Evolutionary conservation across 35 echinoderm and acorn worm species (phyloP).

Genomic region (Ophiothrix spiculata): DNA sequence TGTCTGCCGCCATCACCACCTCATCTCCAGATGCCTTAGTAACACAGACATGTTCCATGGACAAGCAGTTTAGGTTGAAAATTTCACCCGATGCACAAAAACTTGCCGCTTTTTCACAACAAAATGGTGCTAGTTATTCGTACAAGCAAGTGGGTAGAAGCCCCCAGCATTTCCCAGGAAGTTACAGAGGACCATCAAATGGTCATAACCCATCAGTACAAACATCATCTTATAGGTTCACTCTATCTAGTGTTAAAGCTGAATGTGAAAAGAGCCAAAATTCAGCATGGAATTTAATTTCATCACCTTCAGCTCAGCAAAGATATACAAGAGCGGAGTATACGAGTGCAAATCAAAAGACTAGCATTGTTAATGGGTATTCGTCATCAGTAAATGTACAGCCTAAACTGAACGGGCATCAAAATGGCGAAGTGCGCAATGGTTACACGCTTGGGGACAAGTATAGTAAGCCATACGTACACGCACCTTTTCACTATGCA

Average conservation of each 20-base stretch:
- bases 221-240: neutral
- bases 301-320: neutral
- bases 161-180: neutral
- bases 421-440: constrained; percentile 22
- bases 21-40: neutral
- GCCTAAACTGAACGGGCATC: neutral
- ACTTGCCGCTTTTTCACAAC: neutral
- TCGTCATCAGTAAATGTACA: neutral
- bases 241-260: neutral
- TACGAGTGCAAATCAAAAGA: neutral
- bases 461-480: constrained; percentile 79
- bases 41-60: neutral
- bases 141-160: neutral
- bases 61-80: neutral
- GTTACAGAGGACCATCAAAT: neutral
- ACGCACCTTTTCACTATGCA: constrained; percentile 85
- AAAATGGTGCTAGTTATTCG: neutral
- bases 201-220: neutral
- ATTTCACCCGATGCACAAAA: neutral
- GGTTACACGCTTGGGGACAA: constrained; percentile 48
- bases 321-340: neutral
- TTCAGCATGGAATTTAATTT: neutral
- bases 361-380: neutral
- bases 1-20: too few relatives aligned
- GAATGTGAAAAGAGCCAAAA: neutral